These are phyloP conservation scores for Phrynosoma blainvillii DNA, from an alignment of 2,113 vertebrate genomes.

Conservation along the genomic window DNA sequence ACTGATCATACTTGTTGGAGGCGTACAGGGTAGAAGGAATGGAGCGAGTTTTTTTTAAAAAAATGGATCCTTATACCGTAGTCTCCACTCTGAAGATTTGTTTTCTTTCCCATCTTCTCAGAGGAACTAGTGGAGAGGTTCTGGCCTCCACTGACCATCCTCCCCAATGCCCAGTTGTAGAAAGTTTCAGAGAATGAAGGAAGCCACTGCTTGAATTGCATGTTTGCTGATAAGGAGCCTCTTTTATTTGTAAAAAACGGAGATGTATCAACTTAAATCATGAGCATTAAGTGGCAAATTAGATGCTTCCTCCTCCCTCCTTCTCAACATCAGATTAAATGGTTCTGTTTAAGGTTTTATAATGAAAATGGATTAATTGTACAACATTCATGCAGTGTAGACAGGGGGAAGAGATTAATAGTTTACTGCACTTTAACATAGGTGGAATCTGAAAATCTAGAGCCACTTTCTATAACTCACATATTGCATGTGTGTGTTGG, in stretches of 20 bases:
- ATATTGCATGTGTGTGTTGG: neutral
- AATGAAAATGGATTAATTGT: conserved; percentile 2
- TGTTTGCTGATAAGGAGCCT: neutral
- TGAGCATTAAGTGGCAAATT: neutral
- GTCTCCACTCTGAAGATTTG: neutral
- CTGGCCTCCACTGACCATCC: neutral
- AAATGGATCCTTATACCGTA: neutral
- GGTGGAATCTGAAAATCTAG: neutral
- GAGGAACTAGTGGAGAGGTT: neutral
- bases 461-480: neutral
- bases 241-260: neutral
- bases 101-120: neutral
- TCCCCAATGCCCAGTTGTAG: neutral
- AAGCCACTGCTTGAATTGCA: neutral
- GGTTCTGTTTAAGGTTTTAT: neutral
- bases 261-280: neutral
- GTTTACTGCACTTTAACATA: neutral
- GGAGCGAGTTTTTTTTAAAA: neutral
- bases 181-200: neutral
- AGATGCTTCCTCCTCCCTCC: neutral
- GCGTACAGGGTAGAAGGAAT: too few relatives aligned
- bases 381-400: neutral
- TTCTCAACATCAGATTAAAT: neutral
- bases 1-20: neutral
- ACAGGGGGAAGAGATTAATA: neutral